Evolutionary conservation across 2,797 vertebrate species (phyloP).

Genomic region (Champsocephalus gunnari): DNA sequence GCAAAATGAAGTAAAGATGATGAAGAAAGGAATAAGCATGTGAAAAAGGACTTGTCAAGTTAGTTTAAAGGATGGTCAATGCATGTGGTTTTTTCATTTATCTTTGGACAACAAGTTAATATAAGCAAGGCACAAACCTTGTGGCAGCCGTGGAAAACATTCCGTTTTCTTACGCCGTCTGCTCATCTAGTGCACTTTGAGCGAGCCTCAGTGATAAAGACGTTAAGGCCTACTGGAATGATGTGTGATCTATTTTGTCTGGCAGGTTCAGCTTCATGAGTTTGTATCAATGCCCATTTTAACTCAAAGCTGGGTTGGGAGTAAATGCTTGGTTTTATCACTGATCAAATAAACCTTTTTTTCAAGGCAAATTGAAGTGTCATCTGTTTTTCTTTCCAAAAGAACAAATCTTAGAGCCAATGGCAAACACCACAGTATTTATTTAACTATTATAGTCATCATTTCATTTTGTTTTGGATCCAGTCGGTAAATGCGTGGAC

Average conservation of each 20-base stretch:
- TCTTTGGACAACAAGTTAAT: conserved; percentile 28
- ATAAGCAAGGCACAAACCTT: conserved; percentile 11
- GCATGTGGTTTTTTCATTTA: conserved; percentile 31
- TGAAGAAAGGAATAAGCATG: conserved; percentile 47
- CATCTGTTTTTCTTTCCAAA: too few species aligned
- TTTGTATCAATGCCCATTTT: conserved; percentile 48
- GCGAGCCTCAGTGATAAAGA: conserved; percentile 46
- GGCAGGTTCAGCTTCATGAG: conserved; percentile 87
- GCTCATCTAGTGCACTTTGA: conserved; percentile 51
- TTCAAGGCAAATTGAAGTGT: too few species aligned
- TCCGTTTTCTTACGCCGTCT: conserved; percentile 25
- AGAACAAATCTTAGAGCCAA: background rate
- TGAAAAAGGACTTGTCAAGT: conserved; percentile 57
- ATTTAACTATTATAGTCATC: background rate
- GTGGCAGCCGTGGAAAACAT: conserved; percentile 8
- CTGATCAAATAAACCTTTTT: conserved; percentile 39
- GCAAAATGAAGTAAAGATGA: background rate
- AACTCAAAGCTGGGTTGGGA: conserved; percentile 80
- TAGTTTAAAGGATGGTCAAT: conserved; percentile 18
- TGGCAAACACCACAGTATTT: too few species aligned
- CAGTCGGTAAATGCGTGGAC: conserved; percentile 84
- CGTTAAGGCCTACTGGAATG: conserved; percentile 20
- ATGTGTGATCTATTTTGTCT: conserved; percentile 70
- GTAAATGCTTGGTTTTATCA: conserved; percentile 69
- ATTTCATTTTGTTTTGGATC: conserved; percentile 77